Base-by-base conservation (phyloP, 2,888 invertebrate species). In the Pseudoips prasinana region DNA sequence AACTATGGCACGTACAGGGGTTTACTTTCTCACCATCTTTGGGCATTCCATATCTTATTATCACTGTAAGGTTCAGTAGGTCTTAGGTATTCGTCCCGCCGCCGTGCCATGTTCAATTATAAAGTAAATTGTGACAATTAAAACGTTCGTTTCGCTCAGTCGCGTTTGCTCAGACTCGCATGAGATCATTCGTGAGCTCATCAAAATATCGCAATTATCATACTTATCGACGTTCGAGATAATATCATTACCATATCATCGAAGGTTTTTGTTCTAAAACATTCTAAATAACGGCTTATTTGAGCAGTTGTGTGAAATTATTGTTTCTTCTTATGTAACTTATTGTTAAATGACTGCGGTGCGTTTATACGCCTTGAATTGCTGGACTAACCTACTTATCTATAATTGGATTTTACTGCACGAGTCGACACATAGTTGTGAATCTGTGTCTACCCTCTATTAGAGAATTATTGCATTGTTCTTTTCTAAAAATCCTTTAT, bases 141-240 rank as follows among this genome's bases (percentile, higher is more conserved):
- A 70, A 72, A 58, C 50, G 65, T 70, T 68, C 58, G 66, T 58
- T 60, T 49, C 58, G 59, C 60, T 61, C 58, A 46, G 55, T 43
- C 39, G 49, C 40, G 47, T 48, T 46, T 26, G 19, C 19, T 25
- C 46, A 46, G 54, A 48, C 42, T 32, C 50, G 57, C 58, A 73
- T 84, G 82, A 84, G 72, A 67, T 84, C 83, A 81, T 61, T 66
- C 51, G 52, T 82, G 81, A 76, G 64, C 68, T 82, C 79, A 80
- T 77, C 71, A 54, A 52, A 68, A 66, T 69, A 64, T 60, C 45
- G 34, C 51, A 55, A 63, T 55, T 57, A 63, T 42, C 49, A 41
- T 49, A 46, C 29, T 39, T 42, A 47, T 49, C 40, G 38, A 41
- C 31, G 43, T 35, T 25, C 29, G 22, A 33, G n/a, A 25, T 29